Evolutionary conservation across 37 sponge, comb jelly and placozoan genomes (phyloP).

Genomic region (Cladorhizidae sp.): DNA sequence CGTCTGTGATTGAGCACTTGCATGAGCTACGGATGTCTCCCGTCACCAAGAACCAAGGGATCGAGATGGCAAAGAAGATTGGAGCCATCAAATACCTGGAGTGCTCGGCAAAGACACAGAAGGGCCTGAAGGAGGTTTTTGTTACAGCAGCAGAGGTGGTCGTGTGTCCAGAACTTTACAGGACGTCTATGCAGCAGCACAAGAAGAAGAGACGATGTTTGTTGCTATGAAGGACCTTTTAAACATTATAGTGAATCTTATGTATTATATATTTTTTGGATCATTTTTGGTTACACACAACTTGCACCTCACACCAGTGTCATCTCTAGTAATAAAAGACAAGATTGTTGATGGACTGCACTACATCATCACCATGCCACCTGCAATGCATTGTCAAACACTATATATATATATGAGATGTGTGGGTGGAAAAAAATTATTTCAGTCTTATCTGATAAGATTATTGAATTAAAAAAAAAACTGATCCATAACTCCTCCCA

Average conservation of each 20-base stretch:
- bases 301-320: too few species aligned
- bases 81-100: slow-evolving; percentile 87
- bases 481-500: too few species aligned
- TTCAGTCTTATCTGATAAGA: too few species aligned
- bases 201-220: slow-evolving; percentile 34
- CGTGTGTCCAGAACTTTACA: slow-evolving; percentile 58
- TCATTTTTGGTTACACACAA: too few species aligned
- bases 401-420: too few species aligned
- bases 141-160: slow-evolving; percentile 78
- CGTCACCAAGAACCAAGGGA: slow-evolving; percentile 75
- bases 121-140: slow-evolving; percentile 85
- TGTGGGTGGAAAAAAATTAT: too few species aligned
- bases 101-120: slow-evolving; percentile 86
- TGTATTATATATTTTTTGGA: not conserved
- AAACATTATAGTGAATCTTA: not conserved
- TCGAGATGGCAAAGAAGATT: slow-evolving; percentile 71
- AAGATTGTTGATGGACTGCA: too few species aligned
- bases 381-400: too few species aligned
- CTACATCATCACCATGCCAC: too few species aligned
- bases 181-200: not conserved
- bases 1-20: slow-evolving; percentile 49
- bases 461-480: too few species aligned
- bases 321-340: too few species aligned
- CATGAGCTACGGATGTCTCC: slow-evolving; percentile 49
- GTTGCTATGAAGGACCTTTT: slow-evolving; percentile 2